Base-by-base conservation (phyloP, 2,797 vertebrate species). In the Threskiornis aethiopicus region DNA sequence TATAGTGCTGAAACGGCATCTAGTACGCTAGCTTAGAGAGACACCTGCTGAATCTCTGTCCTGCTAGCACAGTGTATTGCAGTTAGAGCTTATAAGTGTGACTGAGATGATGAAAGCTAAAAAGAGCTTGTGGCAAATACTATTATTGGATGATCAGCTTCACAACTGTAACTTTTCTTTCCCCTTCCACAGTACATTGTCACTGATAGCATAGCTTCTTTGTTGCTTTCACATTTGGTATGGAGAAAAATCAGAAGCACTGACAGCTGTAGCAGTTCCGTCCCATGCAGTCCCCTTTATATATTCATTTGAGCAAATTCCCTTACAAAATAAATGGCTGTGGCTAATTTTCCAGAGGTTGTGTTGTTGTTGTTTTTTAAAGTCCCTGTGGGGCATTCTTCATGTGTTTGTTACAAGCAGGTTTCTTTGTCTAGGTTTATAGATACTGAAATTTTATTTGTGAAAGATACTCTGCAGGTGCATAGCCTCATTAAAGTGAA, bases 31-130 rank as follows among this genome's bases (percentile, higher is more conserved):
- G 95, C 94, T 96, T 93, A 92, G 96, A 80, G 96, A 96, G 96
- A 89, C 93, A 96, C 82, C 92, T 97, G 94, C 95, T 96, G 94
- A 94, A 89, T 89, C 49, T 91, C 65, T 62, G 42, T 85, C 87
- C 87, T 91, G 69, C 65, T 66, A 77, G 76, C 84, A 73, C 59
- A 59, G 55, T 7, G 47, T 29, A 19, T 66, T 88, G 66, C 52
- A 75, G n/a, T 62, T 64, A 25, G 39, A 70, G 58, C 7, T 78
- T 62, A 1, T 55, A 47, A 72, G 29, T 35, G 66, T 35, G 25
- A 9, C 54, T 77, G 65, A 81, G 57, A 66, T 28, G 54, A 39
- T 42, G 44, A 72, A 77, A 87, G 37, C 11, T 55, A 24, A 47
- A 58, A 93, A 49, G 33, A 71, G 13, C 46, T 72, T 29, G 18